These are phyloP conservation scores for Cosmorhoe ocellata DNA, from an alignment of 2,888 invertebrate species.

Conservation along the genomic window DNA sequence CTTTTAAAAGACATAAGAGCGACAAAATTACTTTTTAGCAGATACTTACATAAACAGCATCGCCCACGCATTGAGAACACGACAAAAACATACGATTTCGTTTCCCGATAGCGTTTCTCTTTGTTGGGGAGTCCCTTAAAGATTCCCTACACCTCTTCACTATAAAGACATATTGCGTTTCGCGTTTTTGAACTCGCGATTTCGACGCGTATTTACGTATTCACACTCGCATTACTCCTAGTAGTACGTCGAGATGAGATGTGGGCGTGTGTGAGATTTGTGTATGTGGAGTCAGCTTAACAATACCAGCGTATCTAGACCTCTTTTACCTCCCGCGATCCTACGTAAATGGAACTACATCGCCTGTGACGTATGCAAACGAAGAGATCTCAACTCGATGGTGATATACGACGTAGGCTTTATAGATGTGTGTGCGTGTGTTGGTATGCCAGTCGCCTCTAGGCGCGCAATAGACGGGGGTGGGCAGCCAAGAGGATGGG, in stretches of 20 bases:
- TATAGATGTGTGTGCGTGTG: constrained; percentile 70
- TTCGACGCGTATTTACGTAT: constrained; percentile 80
- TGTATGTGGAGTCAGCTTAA: constrained; percentile 69
- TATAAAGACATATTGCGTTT: constrained; percentile 82
- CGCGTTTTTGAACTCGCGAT: constrained; percentile 81
- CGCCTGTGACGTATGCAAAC: constrained; percentile 70
- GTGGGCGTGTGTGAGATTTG: constrained; percentile 62
- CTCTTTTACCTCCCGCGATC: constrained; percentile 47
- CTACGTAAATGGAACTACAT: constrained; percentile 59
- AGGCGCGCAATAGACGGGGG: constrained; percentile 81
- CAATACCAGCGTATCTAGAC: constrained; percentile 61
- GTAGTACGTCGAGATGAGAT: constrained; percentile 76
- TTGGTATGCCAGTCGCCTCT: constrained; percentile 81
- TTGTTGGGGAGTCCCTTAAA: constrained; percentile 70
- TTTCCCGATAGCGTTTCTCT: constrained; percentile 63
- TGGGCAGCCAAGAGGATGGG: constrained; percentile 79
- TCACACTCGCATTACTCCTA: constrained; percentile 80
- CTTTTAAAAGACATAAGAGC: neutral
- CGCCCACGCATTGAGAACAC: constrained; percentile 50
- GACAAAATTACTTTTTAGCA: constrained; percentile 10
- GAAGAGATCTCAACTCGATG: constrained; percentile 63
- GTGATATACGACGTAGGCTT: constrained; percentile 74
- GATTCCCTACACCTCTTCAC: constrained; percentile 71
- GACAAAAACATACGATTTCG: constrained; percentile 67
- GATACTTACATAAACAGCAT: constrained; percentile 30